Percentiles rank a stretch among this genome's conserved stretches.
phyloP scores from a whole-genome alignment of 1,140 invertebrate species.

The Bombus huntii region DNA sequence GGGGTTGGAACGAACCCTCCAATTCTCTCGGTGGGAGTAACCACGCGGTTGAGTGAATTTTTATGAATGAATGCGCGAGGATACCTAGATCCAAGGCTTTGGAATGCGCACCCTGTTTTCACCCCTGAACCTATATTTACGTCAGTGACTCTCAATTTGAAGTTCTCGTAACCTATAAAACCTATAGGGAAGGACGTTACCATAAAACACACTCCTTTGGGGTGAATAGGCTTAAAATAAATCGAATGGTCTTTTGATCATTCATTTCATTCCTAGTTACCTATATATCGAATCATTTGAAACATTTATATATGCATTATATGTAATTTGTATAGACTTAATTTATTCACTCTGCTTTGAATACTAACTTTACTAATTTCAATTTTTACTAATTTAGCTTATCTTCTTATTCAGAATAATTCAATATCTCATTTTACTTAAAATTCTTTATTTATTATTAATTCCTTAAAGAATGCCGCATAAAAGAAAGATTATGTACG shows the following conservation, averaged over 20 bases:
- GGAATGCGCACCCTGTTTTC: slow-evolving; percentile 69
- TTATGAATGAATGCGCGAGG: slow-evolving; percentile 73
- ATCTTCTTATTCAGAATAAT: not conserved
- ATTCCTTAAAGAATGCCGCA: not conserved
- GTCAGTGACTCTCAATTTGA: slow-evolving; percentile 67
- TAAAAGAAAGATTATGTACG: not conserved
- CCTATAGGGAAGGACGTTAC: slow-evolving; percentile 24
- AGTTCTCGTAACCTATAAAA: slow-evolving; percentile 53
- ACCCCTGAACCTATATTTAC: slow-evolving; percentile 67
- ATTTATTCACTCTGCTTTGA: too few species aligned
- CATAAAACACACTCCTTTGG: slow-evolving; percentile 41
- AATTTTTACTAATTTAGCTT: too few species aligned
- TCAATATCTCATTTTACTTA: not conserved
- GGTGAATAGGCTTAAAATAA: slow-evolving; percentile 38
- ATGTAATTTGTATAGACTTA: too few species aligned
- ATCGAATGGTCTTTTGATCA: slow-evolving; percentile 27
- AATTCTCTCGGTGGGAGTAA: slow-evolving; percentile 68
- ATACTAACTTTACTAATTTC: too few species aligned
- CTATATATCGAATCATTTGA: not conserved
- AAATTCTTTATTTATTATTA: not conserved
- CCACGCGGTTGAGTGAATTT: slow-evolving; percentile 69
- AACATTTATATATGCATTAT: too few species aligned
- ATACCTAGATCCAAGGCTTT: slow-evolving; percentile 67
- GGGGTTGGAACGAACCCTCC: slow-evolving; percentile 65
- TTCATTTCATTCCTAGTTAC: not conserved